A percentile compares a stretch with the other conserved stretches of the same genome.
Conservation (phyloP, 1,140 invertebrate species). For the Gonatopus flavifemur region DNA sequence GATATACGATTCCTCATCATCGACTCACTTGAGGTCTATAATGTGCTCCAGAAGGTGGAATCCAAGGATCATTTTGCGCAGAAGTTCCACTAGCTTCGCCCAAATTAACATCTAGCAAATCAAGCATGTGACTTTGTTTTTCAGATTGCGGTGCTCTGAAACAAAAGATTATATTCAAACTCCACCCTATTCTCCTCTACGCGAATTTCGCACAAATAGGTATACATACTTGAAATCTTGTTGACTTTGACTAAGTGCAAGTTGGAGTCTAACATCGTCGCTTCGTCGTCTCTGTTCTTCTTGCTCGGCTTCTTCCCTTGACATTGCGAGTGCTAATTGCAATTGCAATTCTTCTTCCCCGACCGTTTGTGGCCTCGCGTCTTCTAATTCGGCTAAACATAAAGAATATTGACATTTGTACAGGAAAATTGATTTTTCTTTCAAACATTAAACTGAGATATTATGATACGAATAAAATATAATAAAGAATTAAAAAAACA, state of each 20-base stretch:
- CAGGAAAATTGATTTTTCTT: conserved; percentile 4
- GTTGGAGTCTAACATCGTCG: conserved; percentile 91
- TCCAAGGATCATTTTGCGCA: conserved; percentile 70
- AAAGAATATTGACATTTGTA: conserved; percentile 5
- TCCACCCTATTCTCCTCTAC: background rate
- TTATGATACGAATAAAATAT: conserved; percentile 8
- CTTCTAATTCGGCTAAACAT: conserved; percentile 77
- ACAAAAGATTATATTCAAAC: conserved; percentile 9
- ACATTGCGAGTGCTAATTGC: conserved; percentile 97
- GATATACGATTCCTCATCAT: too few species aligned
- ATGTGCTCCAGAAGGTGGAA: conserved; percentile 60
- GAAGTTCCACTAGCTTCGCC: conserved; percentile 60
- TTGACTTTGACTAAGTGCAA: conserved; percentile 91
- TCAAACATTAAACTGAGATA: background rate
- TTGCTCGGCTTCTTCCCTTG: conserved; percentile 96
- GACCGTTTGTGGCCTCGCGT: conserved; percentile 89
- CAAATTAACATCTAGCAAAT: conserved; percentile 80
- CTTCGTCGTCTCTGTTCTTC: conserved; percentile 90
- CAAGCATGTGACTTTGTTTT: conserved; percentile 74
- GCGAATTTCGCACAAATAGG: background rate
- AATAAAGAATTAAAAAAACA: conserved; percentile 11
- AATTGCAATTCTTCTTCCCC: conserved; percentile 98
- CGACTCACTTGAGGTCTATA: conserved; percentile 60
- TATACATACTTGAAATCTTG: conserved; percentile 78
- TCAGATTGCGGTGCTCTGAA: conserved; percentile 49